Base-by-base conservation (phyloP, 2,113 vertebrate species). In the Grantiella picta region DNA sequence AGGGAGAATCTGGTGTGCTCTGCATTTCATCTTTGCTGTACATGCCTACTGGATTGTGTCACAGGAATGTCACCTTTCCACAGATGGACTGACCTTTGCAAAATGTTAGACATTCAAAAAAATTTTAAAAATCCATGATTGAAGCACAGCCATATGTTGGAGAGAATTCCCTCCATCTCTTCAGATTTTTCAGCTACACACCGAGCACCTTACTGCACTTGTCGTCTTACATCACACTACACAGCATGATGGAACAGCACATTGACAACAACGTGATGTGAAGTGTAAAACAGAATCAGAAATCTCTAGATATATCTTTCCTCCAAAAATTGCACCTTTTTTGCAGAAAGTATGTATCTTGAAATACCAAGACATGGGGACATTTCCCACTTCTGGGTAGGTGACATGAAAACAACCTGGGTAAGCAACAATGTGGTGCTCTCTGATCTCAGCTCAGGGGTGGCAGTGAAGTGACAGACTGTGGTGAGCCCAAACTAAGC, bases 201-300 rank as follows among this genome's bases (percentile, higher is more conserved):
- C 31, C 8, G 35, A 84, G 25, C 47, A 85, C 71, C 66, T 68
- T 72, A 52, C 54, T 90, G 63, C 54, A 82, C 88, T 92, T 70
- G 22, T 75, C 49, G 49, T 78, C 36, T 81, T 53, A 23, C 38
- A 85, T 78, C 82, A 79, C 1, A 8, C 53, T 72, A 21, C 24
- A 12, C 4, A 25, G 89, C 63, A 33, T 65, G 76, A 84, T 82
- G 45, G 77, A 90, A 86, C 45, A 57, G 60, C 82, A 92, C 94
- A 90, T 5, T 29, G 19, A 79, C 66, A 94, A 40, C 47, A 80
- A 76, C n/a, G 24, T 7, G n/a, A 90, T 44, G 27, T 31, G 31
- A 96, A 96, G 86, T 42, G 78, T 61, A 68, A 87, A 90, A 80
- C 66, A 89, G 69, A 93, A 71, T 8, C 28, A 85, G 64, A 89